Base-by-base conservation (phyloP, 2,888 invertebrate genomes). In the Drosophila mettleri region DNA sequence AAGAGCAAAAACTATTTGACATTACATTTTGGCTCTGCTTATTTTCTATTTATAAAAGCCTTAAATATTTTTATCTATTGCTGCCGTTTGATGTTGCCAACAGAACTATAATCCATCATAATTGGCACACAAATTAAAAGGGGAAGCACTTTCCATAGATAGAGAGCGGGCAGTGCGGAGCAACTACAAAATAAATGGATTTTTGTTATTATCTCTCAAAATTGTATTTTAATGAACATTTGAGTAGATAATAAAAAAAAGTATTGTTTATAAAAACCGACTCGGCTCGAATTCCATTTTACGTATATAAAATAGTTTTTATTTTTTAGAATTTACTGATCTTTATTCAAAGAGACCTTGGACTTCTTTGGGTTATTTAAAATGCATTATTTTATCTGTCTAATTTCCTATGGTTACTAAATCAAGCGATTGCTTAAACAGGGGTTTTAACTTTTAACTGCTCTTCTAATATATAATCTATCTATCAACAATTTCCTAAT, bases 1-100 rank as follows among this genome's bases (percentile, higher is more conserved):
- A 39, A 53, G 22, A 46, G 9, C 54, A 54, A 41, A 52, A 76
- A 76, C 55, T 34, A 66, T 66, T 69, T 69, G 63, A 57, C 34
- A 58, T 49, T 63, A 60, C 53, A 16, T 41, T 43, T 53, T 27
- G 1, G 46, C 48, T 36, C 7, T 31, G 18, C 18, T 45, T 27
- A 29, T 46, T 31, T 14, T 8, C 43, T 34, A 54, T 49, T 58
- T 45, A 10, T 22, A 67, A 69, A 34, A 34, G n/a, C 34, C 24
- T 16, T 20, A n/a, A 54, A 29, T 45, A 54, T 54, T 31, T 39
- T 33, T 48, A 39, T n/a, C 20, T 29, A 34, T 10, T 34, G 27
- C 29, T 39, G 63, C 39, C 14, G 2, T 34, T 64, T 49, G 29
- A 41, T 34, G 33, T 63, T 18, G 22, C 10, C 27, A 27, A 53